These are phyloP conservation scores for Drosophila grimshawi DNA, from an alignment of 1,140 invertebrate genomes.

Conservation along the genomic window DNA sequence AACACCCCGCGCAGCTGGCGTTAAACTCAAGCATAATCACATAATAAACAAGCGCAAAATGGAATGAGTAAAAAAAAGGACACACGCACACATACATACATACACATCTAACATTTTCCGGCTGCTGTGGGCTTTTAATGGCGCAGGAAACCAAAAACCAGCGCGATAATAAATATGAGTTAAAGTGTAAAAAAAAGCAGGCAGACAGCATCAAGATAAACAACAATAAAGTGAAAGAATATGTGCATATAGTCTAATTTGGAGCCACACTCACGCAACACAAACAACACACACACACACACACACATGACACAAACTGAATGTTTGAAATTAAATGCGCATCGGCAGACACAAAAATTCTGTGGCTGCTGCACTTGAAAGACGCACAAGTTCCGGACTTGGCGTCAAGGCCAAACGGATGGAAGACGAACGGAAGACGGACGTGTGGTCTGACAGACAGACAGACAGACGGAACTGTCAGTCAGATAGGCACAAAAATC, in stretches of 20 bases:
- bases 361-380: conserved; percentile 38
- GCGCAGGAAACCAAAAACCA: conserved; percentile 63
- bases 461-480: conserved; percentile 34
- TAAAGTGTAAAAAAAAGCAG: conserved; percentile 68
- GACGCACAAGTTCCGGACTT: conserved; percentile 30
- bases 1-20: conserved; percentile 42
- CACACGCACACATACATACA: conserved; percentile 4
- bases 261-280: conserved; percentile 30
- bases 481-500: conserved; percentile 17
- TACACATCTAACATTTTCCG: conserved; percentile 11
- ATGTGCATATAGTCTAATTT: conserved; percentile 40
- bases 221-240: conserved; percentile 54
- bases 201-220: conserved; percentile 71
- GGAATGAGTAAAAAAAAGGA: conserved; percentile 22
- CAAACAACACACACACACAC: background rate
- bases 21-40: conserved; percentile 79
- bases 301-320: conserved; percentile 39
- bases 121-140: conserved; percentile 61
- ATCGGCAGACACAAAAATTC: conserved; percentile 37
- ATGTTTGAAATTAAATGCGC: conserved; percentile 63
- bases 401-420: conserved; percentile 40
- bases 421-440: conserved; percentile 9
- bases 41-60: conserved; percentile 69
- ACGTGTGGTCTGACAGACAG: background rate
- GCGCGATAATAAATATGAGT: conserved; percentile 76